Percentiles rank a stretch among this genome's conserved stretches.
Evolutionary conservation across 2,113 vertebrate species (phyloP).

Genomic region (Pollachius pollachius): DNA sequence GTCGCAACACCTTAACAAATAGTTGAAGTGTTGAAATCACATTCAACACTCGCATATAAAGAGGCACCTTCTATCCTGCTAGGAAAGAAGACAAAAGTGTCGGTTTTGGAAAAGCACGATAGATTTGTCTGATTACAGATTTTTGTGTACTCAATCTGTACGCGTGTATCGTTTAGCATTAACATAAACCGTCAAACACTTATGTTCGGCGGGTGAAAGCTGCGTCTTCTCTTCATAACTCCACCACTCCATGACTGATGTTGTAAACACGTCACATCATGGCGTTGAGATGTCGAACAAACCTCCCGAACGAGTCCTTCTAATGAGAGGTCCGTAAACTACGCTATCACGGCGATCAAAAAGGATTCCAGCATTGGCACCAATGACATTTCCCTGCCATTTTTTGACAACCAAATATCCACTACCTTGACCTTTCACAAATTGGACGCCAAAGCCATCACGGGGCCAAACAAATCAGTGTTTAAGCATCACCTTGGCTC

Average conservation of each 20-base stretch:
- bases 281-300: neutral
- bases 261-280: conserved; percentile 11
- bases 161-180: too few species aligned
- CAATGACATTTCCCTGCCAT: conserved; percentile 75
- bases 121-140: too few species aligned
- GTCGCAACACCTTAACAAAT: too few species aligned
- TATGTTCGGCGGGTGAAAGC: too few species aligned
- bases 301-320: conserved; percentile 12
- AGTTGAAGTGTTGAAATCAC: neutral
- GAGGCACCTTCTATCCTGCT: too few species aligned
- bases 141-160: too few species aligned
- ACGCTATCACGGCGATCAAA: conserved; percentile 50
- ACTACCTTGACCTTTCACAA: conserved; percentile 78
- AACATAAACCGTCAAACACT: too few species aligned
- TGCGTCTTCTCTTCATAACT: too few species aligned
- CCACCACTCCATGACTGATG: too few species aligned
- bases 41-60: too few species aligned
- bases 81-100: too few species aligned
- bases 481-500: conserved; percentile 71
- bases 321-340: conserved; percentile 57
- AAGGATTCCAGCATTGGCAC: conserved; percentile 61
- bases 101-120: too few species aligned
- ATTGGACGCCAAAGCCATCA: conserved; percentile 75
- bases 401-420: conserved; percentile 71
- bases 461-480: conserved; percentile 62